Conservation (phyloP, 2,113 vertebrate species). For the Nesoenas mayeri region DNA sequence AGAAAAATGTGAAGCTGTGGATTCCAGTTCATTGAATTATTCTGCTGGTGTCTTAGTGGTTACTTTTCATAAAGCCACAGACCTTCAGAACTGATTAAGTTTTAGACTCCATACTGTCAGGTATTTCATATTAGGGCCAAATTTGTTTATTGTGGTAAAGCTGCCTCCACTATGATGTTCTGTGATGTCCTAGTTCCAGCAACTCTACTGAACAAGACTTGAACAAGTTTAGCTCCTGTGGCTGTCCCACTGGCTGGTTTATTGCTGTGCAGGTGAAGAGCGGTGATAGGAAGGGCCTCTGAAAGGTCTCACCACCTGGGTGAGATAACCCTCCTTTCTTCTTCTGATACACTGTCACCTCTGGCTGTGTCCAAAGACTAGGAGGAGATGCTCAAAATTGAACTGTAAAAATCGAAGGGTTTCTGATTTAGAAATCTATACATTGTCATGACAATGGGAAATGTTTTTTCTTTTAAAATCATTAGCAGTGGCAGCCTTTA, state of each 20-base stretch:
- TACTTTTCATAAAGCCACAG: not conserved
- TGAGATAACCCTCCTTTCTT: not conserved
- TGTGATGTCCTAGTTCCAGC: not conserved
- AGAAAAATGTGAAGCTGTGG: not conserved
- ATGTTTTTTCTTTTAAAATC: not conserved
- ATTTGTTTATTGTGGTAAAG: not conserved
- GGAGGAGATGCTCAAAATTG: not conserved
- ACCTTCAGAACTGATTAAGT: not conserved
- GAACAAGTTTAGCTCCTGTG: not conserved
- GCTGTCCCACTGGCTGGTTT: not conserved
- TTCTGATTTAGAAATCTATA: not conserved
- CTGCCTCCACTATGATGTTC: not conserved
- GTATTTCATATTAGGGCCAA: not conserved
- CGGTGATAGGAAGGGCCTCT: not conserved
- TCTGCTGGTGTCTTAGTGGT: not conserved
- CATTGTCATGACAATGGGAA: not conserved
- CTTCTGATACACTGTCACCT: not conserved
- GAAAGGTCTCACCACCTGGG: not conserved
- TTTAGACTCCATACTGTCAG: not conserved
- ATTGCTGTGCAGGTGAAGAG: not conserved
- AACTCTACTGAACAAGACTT: not conserved
- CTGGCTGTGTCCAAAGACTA: not conserved
- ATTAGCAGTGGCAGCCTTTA: not conserved
- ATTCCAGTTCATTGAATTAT: not conserved
- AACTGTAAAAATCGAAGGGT: accelerated